phyloP scores from a whole-genome alignment of 2,113 vertebrate species.

The Saguinus midas region DNA sequence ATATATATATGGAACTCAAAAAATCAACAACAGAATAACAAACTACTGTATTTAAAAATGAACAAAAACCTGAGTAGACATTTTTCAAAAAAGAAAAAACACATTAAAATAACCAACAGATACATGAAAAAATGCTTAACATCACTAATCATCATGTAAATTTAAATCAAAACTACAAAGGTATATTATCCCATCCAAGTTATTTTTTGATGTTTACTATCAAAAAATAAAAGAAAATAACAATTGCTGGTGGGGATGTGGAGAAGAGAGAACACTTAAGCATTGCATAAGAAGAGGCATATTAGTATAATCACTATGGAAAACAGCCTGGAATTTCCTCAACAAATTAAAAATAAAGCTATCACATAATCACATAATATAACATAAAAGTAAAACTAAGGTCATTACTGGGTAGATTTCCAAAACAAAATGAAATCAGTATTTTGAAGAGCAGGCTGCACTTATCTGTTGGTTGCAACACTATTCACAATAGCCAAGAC shows the following conservation, averaged over 20 bases:
- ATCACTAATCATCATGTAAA: not conserved
- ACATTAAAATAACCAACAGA: not conserved
- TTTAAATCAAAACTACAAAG: not conserved
- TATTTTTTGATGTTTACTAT: not conserved
- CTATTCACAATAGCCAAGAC: not conserved
- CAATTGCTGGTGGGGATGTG: not conserved
- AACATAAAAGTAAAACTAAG: too few species aligned
- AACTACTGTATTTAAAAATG: not conserved
- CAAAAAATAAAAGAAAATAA: not conserved
- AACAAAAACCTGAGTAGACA: not conserved
- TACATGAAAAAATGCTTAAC: not conserved
- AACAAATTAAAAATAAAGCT: not conserved
- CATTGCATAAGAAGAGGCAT: too few species aligned
- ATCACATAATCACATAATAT: not conserved
- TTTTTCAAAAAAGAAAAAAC: not conserved
- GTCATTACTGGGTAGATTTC: not conserved
- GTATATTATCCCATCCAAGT: not conserved
- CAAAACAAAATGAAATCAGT: not conserved
- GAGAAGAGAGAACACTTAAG: not conserved
- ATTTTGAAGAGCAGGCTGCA: not conserved
- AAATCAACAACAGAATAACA: not conserved
- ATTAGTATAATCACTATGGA: not conserved
- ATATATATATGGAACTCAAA: not conserved
- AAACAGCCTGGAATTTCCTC: not conserved
- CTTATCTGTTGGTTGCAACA: not conserved